A percentile compares a stretch with the other conserved stretches of the same genome.
Conservation (phyloP, 2,888 invertebrate genomes). For the Caenorhabditis sp. region DNA sequence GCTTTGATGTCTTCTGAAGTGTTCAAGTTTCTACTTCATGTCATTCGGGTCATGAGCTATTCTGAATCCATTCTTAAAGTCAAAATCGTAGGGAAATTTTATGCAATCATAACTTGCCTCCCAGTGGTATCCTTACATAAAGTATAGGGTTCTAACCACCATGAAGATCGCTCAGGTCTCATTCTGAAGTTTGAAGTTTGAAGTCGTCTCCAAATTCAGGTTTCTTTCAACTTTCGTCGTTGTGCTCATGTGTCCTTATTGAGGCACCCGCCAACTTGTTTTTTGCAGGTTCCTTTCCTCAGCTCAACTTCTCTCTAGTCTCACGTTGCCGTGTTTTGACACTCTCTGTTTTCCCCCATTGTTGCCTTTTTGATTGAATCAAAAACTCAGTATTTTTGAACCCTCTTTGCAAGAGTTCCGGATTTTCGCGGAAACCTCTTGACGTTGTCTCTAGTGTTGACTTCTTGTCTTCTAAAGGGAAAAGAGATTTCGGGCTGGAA, state of each 20-base stretch:
- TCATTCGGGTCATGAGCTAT: too few relatives aligned
- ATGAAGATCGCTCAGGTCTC: too few relatives aligned
- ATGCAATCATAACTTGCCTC: too few relatives aligned
- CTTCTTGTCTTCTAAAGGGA: too few relatives aligned
- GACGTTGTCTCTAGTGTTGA: constrained; percentile 20
- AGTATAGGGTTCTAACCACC: too few relatives aligned
- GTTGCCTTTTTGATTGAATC: constrained; percentile 1
- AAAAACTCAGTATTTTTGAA: background rate
- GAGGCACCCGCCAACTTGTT: background rate
- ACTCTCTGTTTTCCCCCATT: background rate
- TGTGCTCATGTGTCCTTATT: background rate
- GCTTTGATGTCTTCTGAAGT: too few relatives aligned
- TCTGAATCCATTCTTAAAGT: too few relatives aligned
- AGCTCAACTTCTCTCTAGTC: background rate
- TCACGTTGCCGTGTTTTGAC: background rate
- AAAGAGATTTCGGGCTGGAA: background rate
- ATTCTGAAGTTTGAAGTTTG: too few relatives aligned
- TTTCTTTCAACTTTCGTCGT: background rate
- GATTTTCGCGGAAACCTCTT: constrained; percentile 1
- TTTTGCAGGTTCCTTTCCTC: background rate
- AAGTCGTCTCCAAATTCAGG: too few relatives aligned
- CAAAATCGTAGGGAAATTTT: too few relatives aligned
- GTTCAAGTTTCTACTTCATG: too few relatives aligned
- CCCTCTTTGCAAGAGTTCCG: background rate
- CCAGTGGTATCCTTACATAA: too few relatives aligned